phyloP scores from a whole-genome alignment of 2,888 invertebrate genomes.

The Chymomyza fuscimana region DNA sequence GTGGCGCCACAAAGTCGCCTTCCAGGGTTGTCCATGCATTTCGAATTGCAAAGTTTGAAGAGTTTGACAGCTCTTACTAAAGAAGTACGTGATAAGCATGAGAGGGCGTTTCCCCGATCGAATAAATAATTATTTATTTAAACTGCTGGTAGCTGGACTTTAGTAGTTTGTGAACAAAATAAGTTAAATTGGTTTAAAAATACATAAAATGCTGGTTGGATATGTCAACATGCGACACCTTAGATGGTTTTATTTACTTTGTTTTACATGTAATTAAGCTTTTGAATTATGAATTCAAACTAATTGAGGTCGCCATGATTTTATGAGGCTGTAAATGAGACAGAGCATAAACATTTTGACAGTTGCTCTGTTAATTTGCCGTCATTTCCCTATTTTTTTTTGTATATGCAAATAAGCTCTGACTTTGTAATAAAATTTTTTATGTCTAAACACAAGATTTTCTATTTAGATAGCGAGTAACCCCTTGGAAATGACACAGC shows the following conservation, averaged over 20 bases:
- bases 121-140: not conserved
- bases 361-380: constrained; percentile 38
- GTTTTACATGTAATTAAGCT: not conserved
- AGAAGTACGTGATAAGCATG: constrained; percentile 58
- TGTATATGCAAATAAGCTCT: not conserved
- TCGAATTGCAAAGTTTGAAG: constrained; percentile 40
- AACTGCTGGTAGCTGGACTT: not conserved
- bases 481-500: constrained; percentile 25
- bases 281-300: constrained; percentile 5
- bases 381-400: constrained; percentile 27
- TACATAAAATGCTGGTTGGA: not conserved
- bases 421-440: constrained; percentile 34
- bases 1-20: constrained; percentile 60
- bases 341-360: constrained; percentile 45
- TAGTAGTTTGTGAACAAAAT: not conserved
- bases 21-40: not conserved
- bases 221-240: not conserved
- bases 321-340: constrained; percentile 46
- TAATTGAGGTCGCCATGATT: constrained; percentile 22
- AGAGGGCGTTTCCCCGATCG: not conserved
- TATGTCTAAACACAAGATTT: constrained; percentile 46
- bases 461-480: constrained; percentile 39
- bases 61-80: constrained; percentile 58
- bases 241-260: not conserved
- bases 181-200: not conserved